phyloP scores from a whole-genome alignment of 2,797 vertebrate species.

The Leptoclinus maculatus region DNA sequence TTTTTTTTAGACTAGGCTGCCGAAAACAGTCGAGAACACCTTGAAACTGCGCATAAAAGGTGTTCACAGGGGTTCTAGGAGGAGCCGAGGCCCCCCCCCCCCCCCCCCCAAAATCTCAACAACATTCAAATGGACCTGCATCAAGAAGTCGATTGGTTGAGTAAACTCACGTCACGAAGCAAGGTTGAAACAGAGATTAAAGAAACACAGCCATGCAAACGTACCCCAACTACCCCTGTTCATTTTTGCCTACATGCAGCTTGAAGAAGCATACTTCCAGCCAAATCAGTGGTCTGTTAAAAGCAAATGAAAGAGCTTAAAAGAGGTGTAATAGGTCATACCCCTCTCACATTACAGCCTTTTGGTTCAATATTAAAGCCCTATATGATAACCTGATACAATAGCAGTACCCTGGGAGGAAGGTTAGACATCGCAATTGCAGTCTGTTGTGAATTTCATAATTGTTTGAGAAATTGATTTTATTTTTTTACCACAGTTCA shows the following conservation, averaged over 20 bases:
- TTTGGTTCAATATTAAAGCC: neutral
- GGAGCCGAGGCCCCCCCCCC: neutral
- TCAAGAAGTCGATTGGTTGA: neutral
- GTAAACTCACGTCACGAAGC: neutral
- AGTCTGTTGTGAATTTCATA: neutral
- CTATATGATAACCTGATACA: neutral
- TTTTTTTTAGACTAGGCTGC: no score
- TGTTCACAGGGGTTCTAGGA: neutral
- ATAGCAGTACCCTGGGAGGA: neutral
- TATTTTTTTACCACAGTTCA: neutral
- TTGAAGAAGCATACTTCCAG: neutral
- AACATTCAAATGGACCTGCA: neutral
- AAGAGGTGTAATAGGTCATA: neutral
- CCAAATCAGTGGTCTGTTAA: neutral
- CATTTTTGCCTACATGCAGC: neutral
- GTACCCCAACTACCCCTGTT: neutral
- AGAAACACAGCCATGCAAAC: neutral
- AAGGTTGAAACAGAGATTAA: neutral
- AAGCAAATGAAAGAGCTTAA: neutral
- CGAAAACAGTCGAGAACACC: neutral
- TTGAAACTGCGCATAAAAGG: neutral
- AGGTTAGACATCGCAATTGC: neutral
- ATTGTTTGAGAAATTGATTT: neutral
- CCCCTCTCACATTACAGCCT: neutral
- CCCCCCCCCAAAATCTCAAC: neutral